Evolutionary conservation across 2,113 vertebrate genomes (phyloP).

Genomic region (Aegithalos caudatus): DNA sequence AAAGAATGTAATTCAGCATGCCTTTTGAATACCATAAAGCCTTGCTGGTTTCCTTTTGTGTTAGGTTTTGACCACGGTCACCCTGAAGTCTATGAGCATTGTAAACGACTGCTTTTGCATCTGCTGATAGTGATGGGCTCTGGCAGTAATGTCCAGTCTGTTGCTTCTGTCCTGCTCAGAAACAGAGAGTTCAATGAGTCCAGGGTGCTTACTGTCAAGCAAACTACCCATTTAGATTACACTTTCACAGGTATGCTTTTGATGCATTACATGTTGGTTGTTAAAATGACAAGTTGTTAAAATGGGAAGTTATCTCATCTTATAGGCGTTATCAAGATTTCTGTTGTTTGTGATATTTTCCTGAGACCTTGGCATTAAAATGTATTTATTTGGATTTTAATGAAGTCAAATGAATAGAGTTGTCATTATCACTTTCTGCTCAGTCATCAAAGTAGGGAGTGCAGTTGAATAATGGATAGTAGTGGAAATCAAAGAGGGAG

Average conservation of each 20-base stretch:
- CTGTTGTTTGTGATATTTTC: neutral
- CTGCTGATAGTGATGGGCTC: conserved; percentile 90
- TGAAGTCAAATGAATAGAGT: neutral
- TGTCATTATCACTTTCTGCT: neutral
- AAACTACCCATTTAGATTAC: conserved; percentile 81
- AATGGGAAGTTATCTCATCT: neutral
- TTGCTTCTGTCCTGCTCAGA: conserved; percentile 91
- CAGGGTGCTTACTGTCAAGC: conserved; percentile 91
- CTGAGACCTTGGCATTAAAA: neutral
- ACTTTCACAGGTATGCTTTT: conserved; percentile 86
- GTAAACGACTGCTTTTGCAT: conserved; percentile 93
- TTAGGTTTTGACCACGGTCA: conserved; percentile 97
- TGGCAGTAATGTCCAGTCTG: conserved; percentile 86
- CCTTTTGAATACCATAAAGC: neutral
- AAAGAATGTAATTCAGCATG: neutral
- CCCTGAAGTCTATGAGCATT: conserved; percentile 97
- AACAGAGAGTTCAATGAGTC: conserved; percentile 95
- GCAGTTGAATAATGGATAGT: neutral
- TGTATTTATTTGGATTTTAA: neutral
- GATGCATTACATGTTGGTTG: neutral
- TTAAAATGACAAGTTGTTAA: neutral
- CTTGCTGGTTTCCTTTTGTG: neutral
- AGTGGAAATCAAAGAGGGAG: neutral
- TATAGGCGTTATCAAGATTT: neutral
- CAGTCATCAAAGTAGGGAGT: neutral